Evolutionary conservation across 2,113 vertebrate species (phyloP), one percentile per base, ranked within the genome.

Genomic region (Pyxicephalus adspersus): DNA sequence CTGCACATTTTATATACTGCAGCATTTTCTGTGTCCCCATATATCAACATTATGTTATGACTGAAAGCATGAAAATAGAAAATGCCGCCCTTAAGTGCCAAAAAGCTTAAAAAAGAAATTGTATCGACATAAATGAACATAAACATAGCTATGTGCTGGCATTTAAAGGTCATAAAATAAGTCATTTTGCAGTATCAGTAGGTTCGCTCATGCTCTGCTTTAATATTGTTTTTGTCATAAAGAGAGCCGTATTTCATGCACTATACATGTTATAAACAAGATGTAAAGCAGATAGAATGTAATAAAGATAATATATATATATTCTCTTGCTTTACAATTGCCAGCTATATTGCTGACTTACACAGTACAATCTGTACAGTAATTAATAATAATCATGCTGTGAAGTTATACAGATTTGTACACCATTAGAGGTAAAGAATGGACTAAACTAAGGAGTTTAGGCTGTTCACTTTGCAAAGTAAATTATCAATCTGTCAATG

Each of bases 131-230:
- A 76, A 76, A 63, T 76, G 58, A 76, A 64, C 73, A 76, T 76
- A 76, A 76, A 76, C 57, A 64, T 64, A 54, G 50, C 73, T 76
- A 26, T 76, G 58, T 64, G 57, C 26, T 63, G 73, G 73, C 73
- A 76, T 76, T 76, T 76, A 75, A 74, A 76, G 57, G 73, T 76
- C 73, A 76, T 76, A 76, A 61, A 76, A 34, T 76, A 76, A 76
- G 57, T 64, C 22, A 50, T 76, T 76, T 50, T 76, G 73, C 58
- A 23, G 57, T 76, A 76, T 76, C 58, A 76, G 34, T 63, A 50
- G 58, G 34, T 54, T 76, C 73, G 4, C 57, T 63, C 50, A 61
- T 50, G 58, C 20, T 63, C 73, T 28, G 18, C 29, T 64, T 45
- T 76, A 63, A 51, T 64, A 63, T 28, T 76, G 57, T 34, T 76